A percentile compares a stretch with the other conserved stretches of the same genome.
These are phyloP conservation scores for Peromyscus californicus DNA, from an alignment of 2,113 vertebrate genomes.

Conservation along the genomic window DNA sequence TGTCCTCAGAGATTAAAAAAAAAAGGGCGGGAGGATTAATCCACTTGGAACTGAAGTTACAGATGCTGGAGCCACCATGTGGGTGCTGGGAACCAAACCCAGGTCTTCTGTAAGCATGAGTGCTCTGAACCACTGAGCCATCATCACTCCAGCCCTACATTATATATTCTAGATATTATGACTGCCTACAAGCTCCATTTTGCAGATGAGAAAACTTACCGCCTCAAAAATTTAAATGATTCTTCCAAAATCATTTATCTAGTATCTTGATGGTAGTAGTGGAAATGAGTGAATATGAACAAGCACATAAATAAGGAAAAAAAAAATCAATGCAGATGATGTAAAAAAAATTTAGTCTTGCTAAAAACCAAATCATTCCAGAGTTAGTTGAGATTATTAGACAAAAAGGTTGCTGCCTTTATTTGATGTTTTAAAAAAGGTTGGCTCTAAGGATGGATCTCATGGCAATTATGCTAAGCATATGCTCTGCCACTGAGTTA, in stretches of 20 bases:
- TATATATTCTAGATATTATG: not conserved
- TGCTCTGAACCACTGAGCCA: no score
- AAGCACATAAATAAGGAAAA: not conserved
- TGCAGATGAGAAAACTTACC: conserved; percentile 2
- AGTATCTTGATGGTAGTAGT: not conserved
- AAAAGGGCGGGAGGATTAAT: not conserved
- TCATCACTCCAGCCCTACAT: not conserved
- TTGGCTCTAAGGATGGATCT: not conserved
- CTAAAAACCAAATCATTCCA: conserved; percentile 39
- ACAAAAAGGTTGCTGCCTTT: not conserved
- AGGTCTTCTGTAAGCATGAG: no score
- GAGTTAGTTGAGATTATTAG: not conserved
- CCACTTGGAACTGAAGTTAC: not conserved
- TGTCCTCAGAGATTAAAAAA: not conserved
- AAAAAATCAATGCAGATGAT: not conserved
- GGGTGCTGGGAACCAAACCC: not conserved
- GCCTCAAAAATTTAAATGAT: conserved; percentile 43
- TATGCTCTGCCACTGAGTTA: not conserved
- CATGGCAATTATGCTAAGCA: not conserved
- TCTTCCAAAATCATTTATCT: not conserved
- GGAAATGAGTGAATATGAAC: not conserved
- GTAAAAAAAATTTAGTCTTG: not conserved
- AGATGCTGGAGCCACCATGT: no score
- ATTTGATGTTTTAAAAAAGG: not conserved
- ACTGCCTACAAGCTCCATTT: not conserved